Base-by-base conservation (phyloP, 2,888 invertebrate species). In the Drosophila colorata region DNA sequence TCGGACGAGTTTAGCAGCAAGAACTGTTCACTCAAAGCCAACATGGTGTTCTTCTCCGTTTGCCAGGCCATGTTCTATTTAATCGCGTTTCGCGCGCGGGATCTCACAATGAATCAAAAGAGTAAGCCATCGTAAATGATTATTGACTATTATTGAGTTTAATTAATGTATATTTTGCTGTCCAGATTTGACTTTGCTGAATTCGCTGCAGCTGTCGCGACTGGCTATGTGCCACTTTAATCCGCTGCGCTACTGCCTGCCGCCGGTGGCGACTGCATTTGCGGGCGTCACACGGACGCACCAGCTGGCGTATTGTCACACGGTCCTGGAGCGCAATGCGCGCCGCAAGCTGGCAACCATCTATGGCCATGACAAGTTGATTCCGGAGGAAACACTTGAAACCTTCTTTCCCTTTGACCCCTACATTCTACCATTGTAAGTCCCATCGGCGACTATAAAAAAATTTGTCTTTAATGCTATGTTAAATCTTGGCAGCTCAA, bases 41-140 rank as follows among this genome's bases (percentile, higher is more conserved):
- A 99, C 90, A 94, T 95, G 4, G 96, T 98, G 0, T 99, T 99
- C 93, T 98, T 98, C 90, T 95, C 97, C 1, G 95, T 98, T 4
- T 98, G 98, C 81, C 98, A 99, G 92, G 95, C 97, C 0, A 93
- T 98, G 44, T 98, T 99, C 93, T 98, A 99, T 92, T 93, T 98
- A 14, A 95, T 99, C 67, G 96, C 97, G 0, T 98, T 98, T 91
- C 95, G 98, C 67, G 96, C 97, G 90, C 95, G 95, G 80, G 96
- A 98, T 89, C 93, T 99, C 79, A 95, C 97, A 43, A 94, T 93
- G 60, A 94, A 93, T 80, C 95, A 95, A 90, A 96, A 96, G 93
- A 95, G 98, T 97, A 92, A 94, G 94, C n/a, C 8, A 41, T 4
- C 20, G 1, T 3, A n/a, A 31, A 13, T 31, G 11, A 49, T 1